Conservation (phyloP, 2,113 vertebrate species). For the Octodon degus region DNA sequence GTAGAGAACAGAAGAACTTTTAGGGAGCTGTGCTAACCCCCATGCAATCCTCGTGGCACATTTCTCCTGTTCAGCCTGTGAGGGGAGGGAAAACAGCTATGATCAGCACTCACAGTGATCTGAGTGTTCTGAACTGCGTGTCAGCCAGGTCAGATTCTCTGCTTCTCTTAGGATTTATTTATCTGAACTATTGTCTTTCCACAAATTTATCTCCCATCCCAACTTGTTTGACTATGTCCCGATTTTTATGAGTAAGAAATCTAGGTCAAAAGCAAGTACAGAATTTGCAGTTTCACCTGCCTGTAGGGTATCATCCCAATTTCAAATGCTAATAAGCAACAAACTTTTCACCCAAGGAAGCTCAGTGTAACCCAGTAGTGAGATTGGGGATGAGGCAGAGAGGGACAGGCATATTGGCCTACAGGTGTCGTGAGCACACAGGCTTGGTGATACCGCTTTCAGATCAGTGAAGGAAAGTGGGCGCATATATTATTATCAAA, state of each 20-base stretch:
- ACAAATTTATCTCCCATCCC: not conserved
- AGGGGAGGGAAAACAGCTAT: not conserved
- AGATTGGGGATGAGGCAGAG: not conserved
- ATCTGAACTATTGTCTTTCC: not conserved
- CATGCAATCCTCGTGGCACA: rapidly evolving
- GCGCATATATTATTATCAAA: slow-evolving; percentile 3
- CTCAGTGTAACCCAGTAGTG: not conserved
- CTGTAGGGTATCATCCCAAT: not conserved
- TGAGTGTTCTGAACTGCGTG: not conserved
- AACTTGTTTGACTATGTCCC: not conserved
- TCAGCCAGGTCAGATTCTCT: not conserved
- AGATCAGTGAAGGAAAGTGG: not conserved
- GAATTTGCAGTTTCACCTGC: not conserved
- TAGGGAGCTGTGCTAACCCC: not conserved
- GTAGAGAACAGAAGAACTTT: not conserved
- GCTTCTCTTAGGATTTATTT: not conserved
- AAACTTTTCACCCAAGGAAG: not conserved
- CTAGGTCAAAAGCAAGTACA: not conserved
- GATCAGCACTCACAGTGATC: rapidly evolving
- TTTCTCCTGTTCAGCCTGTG: rapidly evolving
- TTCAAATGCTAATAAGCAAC: slow-evolving; percentile 24
- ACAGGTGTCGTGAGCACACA: not conserved
- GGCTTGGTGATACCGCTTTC: not conserved
- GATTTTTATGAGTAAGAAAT: not conserved
- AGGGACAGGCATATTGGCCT: not conserved